Conservation (phyloP, 2,888 invertebrate genomes). For the Sepiola atlantica region DNA sequence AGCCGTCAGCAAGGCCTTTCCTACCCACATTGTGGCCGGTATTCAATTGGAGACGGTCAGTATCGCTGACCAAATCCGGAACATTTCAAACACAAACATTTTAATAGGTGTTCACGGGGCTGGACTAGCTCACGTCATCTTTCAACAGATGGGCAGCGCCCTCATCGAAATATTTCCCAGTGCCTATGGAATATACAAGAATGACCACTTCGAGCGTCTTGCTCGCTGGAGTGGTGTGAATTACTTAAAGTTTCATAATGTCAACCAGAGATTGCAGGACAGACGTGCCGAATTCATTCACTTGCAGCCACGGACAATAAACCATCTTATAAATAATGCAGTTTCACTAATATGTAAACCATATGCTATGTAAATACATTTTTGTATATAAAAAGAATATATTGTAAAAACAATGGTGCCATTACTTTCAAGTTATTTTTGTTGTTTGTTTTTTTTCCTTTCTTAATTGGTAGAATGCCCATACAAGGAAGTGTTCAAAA, state of each 20-base stretch:
- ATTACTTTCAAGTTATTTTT: too few species aligned
- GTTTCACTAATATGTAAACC: background rate
- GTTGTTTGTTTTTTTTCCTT: too few species aligned
- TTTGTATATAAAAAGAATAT: background rate
- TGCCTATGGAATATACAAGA: slow-evolving; percentile 20
- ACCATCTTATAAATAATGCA: background rate
- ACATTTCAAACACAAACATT: slow-evolving; percentile 68
- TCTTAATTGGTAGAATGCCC: too few species aligned
- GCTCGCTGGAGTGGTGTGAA: background rate
- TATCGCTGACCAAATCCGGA: slow-evolving; percentile 67
- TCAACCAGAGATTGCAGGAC: background rate
- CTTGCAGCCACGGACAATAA: slow-evolving; percentile 5
- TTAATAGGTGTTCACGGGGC: slow-evolving; percentile 74
- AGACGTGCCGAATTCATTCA: background rate
- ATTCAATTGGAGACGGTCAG: slow-evolving; percentile 68
- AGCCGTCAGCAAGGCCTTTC: slow-evolving; percentile 55
- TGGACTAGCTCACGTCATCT: slow-evolving; percentile 70
- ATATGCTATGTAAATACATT: background rate
- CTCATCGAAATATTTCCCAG: slow-evolving; percentile 70
- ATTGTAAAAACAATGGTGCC: too few species aligned
- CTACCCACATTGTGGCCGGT: slow-evolving; percentile 58
- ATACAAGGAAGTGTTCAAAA: too few species aligned
- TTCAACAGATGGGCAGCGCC: slow-evolving; percentile 66
- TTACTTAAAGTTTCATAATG: background rate
- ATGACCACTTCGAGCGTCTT: background rate